Conservation (phyloP, 2,888 invertebrate genomes). For the Parnassius apollo region DNA sequence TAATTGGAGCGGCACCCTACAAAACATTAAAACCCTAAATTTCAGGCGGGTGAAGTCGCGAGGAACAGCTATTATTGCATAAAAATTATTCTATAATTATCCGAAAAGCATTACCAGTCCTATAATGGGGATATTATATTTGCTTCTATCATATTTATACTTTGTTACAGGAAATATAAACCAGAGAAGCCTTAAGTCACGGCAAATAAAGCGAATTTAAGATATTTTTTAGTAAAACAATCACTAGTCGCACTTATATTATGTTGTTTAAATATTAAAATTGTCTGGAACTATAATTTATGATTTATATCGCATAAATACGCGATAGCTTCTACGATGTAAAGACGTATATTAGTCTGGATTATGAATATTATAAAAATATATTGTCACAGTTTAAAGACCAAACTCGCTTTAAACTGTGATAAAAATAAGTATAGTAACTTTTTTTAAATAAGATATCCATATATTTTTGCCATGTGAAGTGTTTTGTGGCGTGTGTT, state of each 20-base stretch:
- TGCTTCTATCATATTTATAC: neutral
- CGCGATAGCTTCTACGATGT: neutral
- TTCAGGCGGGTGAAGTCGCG: too few species aligned
- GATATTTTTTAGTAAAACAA: conserved; percentile 11
- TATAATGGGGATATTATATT: too few species aligned
- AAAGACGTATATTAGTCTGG: too few species aligned
- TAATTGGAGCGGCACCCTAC: too few species aligned
- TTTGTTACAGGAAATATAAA: conserved; percentile 37
- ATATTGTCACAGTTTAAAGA: neutral
- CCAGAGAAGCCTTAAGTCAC: conserved; percentile 43
- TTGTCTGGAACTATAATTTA: neutral
- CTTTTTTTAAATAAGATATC: neutral
- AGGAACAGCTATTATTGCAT: too few species aligned
- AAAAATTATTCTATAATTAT: too few species aligned
- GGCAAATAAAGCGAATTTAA: conserved; percentile 11
- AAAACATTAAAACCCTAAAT: too few species aligned
- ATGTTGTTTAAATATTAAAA: conserved; percentile 4
- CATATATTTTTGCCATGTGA: conserved; percentile 1
- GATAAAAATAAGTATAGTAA: neutral
- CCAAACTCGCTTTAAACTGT: too few species aligned
- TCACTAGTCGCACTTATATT: conserved; percentile 15
- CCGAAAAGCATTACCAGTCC: too few species aligned
- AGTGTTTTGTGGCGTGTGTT: neutral
- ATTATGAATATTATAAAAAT: neutral
- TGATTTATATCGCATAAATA: neutral